Base-by-base conservation (phyloP, 2,113 vertebrate genomes). In the Numenius arquata region DNA sequence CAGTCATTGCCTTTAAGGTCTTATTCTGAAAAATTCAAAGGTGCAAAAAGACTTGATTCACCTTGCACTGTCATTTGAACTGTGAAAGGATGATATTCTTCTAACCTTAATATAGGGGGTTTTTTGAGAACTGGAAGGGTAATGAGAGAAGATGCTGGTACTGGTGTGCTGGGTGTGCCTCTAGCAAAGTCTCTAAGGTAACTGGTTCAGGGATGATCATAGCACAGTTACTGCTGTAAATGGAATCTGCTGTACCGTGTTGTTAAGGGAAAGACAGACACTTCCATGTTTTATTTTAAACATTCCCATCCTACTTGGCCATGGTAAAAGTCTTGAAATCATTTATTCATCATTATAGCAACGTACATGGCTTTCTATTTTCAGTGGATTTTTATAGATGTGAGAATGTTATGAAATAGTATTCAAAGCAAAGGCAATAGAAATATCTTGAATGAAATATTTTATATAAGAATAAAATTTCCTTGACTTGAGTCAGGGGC, bases 41-140 rank as follows among this genome's bases (percentile, higher is more conserved):
- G 3, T 43, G 12, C 12, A 70, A 41, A 56, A 84, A 26, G 41
- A 48, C 15, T 30, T 83, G 12, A 30, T 62, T 56, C 41, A 36
- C 25, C 30, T 56, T 63, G 36, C 11, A 4, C 21, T 84, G 47
- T 27, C 5, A 7, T 50, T 62, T 71, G 41, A 78, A 71, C 26
- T 48, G 17, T 71, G 7, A 50, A 77, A 68, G 17, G 26, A 26
- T 84, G 30, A 15, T 71, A 50, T 8, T 18, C 32, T 71, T 23
- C 18, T 55, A 38, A 58, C 5, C 32, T 38, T 48, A 78, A 50
- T 50, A 20, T 6, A 72, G 26, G 7, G 0, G 0, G 1, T 12
- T 38, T 63, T 71, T 55, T 66, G 36, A 38, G 36, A 72, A 66
- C 53, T 55, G 36, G 38, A 58, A 29, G 50, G 15, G 12, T 52